Conservation (phyloP, 2,888 invertebrate genomes). For the Notodonta ziczac region DNA sequence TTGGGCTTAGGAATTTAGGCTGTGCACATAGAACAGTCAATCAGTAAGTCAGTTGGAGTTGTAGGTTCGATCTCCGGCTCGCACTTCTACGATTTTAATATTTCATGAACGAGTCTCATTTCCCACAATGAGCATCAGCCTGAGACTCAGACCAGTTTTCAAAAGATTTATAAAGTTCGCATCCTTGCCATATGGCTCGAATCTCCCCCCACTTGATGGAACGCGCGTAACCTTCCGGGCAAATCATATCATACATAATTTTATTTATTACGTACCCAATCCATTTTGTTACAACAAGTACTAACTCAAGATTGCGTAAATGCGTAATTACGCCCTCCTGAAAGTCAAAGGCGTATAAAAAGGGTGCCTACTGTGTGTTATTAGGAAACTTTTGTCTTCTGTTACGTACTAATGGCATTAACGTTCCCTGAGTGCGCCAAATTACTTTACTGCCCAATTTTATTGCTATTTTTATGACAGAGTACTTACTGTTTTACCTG, state of each 20-base stretch:
- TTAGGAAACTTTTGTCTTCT: conserved; percentile 32
- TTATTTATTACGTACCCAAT: not conserved
- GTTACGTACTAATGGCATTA: conserved; percentile 21
- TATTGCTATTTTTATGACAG: conserved; percentile 30
- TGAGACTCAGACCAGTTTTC: too few relatives aligned
- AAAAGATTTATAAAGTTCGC: too few relatives aligned
- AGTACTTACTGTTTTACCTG: conserved; percentile 17
- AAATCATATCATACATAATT: not conserved
- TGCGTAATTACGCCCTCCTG: conserved; percentile 5
- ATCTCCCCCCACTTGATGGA: too few relatives aligned
- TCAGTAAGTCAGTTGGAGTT: too few relatives aligned
- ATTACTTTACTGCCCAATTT: conserved; percentile 28
- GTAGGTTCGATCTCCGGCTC: too few relatives aligned
- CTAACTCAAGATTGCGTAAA: not conserved
- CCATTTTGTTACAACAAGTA: not conserved
- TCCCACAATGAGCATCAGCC: too few relatives aligned
- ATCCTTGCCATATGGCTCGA: too few relatives aligned
- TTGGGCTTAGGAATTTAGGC: too few relatives aligned
- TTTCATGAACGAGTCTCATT: too few relatives aligned
- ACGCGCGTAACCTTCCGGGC: too few relatives aligned
- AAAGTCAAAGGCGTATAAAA: conserved; percentile 18
- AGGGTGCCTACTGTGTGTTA: conserved; percentile 15
- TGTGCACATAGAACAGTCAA: too few relatives aligned
- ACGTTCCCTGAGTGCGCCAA: conserved; percentile 21
- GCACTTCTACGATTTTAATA: too few relatives aligned